phyloP scores from a whole-genome alignment of 2,113 vertebrate genomes.

The Cyphomyrus plagiostoma region DNA sequence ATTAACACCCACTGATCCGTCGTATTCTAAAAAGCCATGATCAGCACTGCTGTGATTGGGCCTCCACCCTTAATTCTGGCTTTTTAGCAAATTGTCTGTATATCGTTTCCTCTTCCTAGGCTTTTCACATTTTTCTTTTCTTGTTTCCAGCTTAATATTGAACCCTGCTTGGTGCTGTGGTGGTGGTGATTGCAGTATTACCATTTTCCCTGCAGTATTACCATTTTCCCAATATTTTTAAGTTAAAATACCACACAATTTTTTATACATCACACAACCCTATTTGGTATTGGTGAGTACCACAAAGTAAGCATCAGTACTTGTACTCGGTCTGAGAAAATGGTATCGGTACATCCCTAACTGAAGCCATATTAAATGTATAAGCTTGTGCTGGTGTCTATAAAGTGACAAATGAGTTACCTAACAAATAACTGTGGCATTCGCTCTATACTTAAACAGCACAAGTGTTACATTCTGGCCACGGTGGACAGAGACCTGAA shows the following conservation, averaged over 20 bases:
- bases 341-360: neutral
- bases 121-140: neutral
- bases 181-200: neutral
- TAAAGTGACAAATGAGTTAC: neutral
- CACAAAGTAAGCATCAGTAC: neutral
- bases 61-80: no score
- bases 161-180: neutral
- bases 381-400: neutral
- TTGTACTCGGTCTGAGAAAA: neutral
- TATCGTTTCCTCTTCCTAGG: neutral
- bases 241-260: neutral
- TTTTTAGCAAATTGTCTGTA: neutral
- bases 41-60: neutral
- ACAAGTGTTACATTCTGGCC: conserved; percentile 97
- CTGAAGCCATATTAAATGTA: neutral
- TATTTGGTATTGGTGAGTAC: neutral
- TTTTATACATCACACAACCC: neutral
- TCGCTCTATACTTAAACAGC: conserved; percentile 56
- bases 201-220: neutral
- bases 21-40: neutral
- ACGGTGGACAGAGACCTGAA: conserved; percentile 96
- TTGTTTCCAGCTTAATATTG: neutral
- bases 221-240: neutral
- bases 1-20: neutral
- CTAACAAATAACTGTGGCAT: neutral